These are phyloP conservation scores for Polyergus mexicanus DNA, from an alignment of 1,140 invertebrate species.

Conservation along the genomic window DNA sequence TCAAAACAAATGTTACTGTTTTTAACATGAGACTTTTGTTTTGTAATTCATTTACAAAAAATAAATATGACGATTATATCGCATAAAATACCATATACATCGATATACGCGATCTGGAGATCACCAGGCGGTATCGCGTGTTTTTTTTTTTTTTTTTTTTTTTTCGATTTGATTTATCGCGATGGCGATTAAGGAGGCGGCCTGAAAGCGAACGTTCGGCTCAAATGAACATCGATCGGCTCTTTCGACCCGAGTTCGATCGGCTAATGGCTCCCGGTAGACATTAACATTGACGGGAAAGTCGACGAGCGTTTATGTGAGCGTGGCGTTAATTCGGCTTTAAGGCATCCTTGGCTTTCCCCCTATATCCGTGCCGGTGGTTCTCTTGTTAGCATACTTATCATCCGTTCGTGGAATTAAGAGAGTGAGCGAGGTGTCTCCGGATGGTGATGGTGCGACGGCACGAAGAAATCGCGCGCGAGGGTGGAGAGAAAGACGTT, in stretches of 20 bases:
- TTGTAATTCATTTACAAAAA: not conserved
- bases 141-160: slow-evolving; percentile 65
- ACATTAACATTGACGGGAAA: slow-evolving; percentile 83
- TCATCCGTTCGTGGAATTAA: slow-evolving; percentile 85
- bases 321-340: slow-evolving; percentile 83
- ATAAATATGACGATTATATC: not conserved
- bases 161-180: slow-evolving; percentile 77
- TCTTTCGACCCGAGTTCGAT: slow-evolving; percentile 75
- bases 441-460: slow-evolving; percentile 58
- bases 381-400: slow-evolving; percentile 86
- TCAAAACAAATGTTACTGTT: not conserved
- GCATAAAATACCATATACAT: slow-evolving; percentile 38
- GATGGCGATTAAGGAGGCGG: slow-evolving; percentile 77
- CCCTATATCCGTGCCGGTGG: slow-evolving; percentile 68
- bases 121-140: slow-evolving; percentile 38
- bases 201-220: slow-evolving; percentile 57
- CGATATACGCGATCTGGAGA: not conserved
- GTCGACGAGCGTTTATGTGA: slow-evolving; percentile 80
- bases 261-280: slow-evolving; percentile 82
- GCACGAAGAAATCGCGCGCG: slow-evolving; percentile 61
- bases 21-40: not conserved
- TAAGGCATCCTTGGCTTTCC: slow-evolving; percentile 68
- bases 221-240: slow-evolving; percentile 69
- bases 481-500: slow-evolving; percentile 71
- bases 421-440: slow-evolving; percentile 72